Conservation (phyloP, 2,113 vertebrate species). For the Scopus umbretta region DNA sequence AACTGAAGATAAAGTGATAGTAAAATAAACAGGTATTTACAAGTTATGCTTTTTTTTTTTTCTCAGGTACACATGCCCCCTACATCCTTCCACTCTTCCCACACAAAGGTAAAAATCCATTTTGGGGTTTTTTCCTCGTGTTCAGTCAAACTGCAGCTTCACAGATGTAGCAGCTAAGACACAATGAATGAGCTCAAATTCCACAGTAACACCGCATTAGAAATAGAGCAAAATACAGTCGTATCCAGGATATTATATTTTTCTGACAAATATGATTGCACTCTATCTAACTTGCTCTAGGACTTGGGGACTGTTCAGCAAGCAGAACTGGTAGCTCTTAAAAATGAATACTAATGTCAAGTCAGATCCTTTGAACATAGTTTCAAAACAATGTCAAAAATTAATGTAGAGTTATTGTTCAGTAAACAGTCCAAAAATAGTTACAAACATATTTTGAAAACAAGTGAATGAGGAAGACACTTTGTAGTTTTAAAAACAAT, state of each 20-base stretch:
- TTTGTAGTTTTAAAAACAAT: conserved; percentile 29
- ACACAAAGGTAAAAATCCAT: background rate
- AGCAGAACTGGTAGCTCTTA: conserved; percentile 35
- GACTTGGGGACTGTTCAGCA: conserved; percentile 23
- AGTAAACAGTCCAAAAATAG: conserved; percentile 45
- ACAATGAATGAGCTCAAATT: background rate
- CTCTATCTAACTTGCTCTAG: background rate
- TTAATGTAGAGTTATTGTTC: conserved; percentile 62
- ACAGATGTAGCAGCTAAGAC: background rate
- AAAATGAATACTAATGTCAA: conserved; percentile 49
- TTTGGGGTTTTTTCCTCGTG: background rate
- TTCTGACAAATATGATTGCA: background rate
- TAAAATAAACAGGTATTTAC: background rate
- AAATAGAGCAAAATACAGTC: background rate
- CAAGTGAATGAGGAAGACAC: conserved; percentile 27
- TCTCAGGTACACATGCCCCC: background rate
- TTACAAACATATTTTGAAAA: conserved; percentile 60
- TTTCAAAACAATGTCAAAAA: conserved; percentile 63
- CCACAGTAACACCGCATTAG: background rate
- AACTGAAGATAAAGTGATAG: background rate
- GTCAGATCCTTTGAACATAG: conserved; percentile 48
- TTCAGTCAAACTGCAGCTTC: background rate
- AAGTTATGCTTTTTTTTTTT: background rate
- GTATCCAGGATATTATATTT: background rate
- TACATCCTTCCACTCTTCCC: background rate